Evolutionary conservation across 2,113 vertebrate genomes (phyloP).

Genomic region (Albula goreensis): DNA sequence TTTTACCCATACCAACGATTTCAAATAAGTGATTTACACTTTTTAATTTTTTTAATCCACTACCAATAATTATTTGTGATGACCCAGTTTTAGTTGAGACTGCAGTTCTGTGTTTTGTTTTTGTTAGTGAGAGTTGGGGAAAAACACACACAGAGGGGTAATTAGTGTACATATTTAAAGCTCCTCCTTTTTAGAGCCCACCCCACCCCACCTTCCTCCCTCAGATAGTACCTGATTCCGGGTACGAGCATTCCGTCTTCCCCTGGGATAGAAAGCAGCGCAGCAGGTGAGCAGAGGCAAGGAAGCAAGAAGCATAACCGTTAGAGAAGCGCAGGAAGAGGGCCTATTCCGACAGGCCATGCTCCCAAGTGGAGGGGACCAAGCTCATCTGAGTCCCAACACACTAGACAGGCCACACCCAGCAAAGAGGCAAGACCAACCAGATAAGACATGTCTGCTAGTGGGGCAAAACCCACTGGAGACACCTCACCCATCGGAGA

Average conservation of each 20-base stretch:
- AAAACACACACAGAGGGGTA: background rate
- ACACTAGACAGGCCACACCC: background rate
- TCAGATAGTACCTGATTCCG: conserved; percentile 89
- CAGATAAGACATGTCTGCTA: background rate
- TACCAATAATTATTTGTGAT: background rate
- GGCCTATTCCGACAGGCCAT: conserved; percentile 46
- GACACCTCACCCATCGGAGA: conserved; percentile 43
- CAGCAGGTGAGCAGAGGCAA: conserved; percentile 81
- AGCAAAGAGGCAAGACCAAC: conserved; percentile 27
- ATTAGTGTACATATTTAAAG: conserved; percentile 9
- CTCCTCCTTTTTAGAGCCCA: conserved; percentile 18
- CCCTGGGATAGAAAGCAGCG: conserved; percentile 88
- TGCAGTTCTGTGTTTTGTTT: background rate
- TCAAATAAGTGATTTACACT: background rate
- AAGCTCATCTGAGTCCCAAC: conserved; percentile 21
- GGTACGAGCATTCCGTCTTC: conserved; percentile 93
- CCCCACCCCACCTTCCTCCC: background rate
- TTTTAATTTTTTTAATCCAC: background rate
- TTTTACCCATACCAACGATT: no score
- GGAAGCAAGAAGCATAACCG: conserved; percentile 82
- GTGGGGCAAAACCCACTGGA: background rate
- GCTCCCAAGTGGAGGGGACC: background rate
- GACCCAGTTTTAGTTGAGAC: background rate
- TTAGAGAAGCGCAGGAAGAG: conserved; percentile 60
- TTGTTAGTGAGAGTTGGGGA: conserved; percentile 5